Percentiles rank a stretch among this genome's conserved stretches.
Evolutionary conservation across 2,888 invertebrate genomes (phyloP).

Genomic region (Thereva nobilitata): DNA sequence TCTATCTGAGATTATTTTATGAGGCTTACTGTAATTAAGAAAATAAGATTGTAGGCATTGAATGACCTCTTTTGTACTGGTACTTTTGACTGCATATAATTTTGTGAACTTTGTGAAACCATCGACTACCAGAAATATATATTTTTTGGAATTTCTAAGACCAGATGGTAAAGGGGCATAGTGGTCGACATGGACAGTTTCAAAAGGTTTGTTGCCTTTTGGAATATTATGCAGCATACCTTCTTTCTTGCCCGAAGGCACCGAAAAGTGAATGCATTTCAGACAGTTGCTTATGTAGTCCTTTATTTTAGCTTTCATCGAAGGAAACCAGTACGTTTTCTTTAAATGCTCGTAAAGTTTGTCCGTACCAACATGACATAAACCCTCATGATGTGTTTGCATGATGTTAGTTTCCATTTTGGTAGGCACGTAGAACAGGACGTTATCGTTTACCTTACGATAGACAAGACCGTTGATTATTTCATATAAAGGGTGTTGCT

Average conservation of each 20-base stretch:
- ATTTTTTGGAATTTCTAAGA: conserved; percentile 4
- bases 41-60: not conserved
- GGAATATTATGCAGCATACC: not conserved
- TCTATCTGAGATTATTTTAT: conserved; percentile 25
- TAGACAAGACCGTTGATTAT: conserved; percentile 21
- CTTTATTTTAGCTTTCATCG: conserved; percentile 50
- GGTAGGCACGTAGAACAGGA: conserved; percentile 20
- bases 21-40: not conserved
- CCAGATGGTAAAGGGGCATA: not conserved
- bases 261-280: conserved; percentile 49
- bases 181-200: conserved; percentile 9
- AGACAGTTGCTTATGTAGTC: conserved; percentile 53
- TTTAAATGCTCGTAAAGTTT: conserved; percentile 40
- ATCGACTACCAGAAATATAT: conserved; percentile 16
- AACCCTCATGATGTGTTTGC: conserved; percentile 42
- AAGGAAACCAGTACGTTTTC: conserved; percentile 45
- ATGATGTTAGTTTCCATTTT: conserved; percentile 36
- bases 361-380: conserved; percentile 46
- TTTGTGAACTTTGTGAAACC: not conserved
- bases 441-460: conserved; percentile 27
- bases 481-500: conserved; percentile 18
- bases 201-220: not conserved
- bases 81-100: conserved; percentile 3
- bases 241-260: conserved; percentile 45
- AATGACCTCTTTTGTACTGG: conserved; percentile 1